phyloP scores from a whole-genome alignment of 2,888 invertebrate species.

The Chaetoderma sp. region DNA sequence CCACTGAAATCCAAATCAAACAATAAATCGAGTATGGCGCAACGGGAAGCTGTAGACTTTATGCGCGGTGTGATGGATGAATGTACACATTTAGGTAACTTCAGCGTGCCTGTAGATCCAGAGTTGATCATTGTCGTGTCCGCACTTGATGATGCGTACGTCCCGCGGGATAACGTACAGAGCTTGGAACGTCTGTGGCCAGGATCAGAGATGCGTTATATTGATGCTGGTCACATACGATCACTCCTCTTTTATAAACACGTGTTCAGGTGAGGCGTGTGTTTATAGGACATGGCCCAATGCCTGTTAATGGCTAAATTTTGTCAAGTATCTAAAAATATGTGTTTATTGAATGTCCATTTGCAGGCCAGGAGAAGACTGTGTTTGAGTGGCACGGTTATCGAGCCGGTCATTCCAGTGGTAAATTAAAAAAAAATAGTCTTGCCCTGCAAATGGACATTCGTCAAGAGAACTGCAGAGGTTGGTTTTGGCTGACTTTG shows the following conservation, averaged over 20 bases:
- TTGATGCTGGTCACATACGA: constrained; percentile 84
- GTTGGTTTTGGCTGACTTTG: too few relatives aligned
- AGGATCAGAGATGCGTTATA: constrained; percentile 86
- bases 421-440: too few relatives aligned
- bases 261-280: constrained; percentile 87
- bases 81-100: constrained; percentile 95
- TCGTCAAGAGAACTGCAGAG: too few relatives aligned
- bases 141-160: constrained; percentile 86
- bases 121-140: constrained; percentile 90
- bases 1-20: background rate
- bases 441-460: too few relatives aligned
- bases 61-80: constrained; percentile 99
- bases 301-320: too few relatives aligned
- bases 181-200: constrained; percentile 93
- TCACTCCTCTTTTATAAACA: constrained; percentile 84
- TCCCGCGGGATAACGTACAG: constrained; percentile 86
- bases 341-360: too few relatives aligned
- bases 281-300: too few relatives aligned
- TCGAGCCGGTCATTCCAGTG: too few relatives aligned
- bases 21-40: background rate
- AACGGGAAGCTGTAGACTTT: constrained; percentile 83
- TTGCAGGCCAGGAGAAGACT: too few relatives aligned
- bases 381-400: too few relatives aligned
- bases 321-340: too few relatives aligned
- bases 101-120: constrained; percentile 86